phyloP scores from a whole-genome alignment of 2,113 vertebrate species.

The Taurulus bubalis region DNA sequence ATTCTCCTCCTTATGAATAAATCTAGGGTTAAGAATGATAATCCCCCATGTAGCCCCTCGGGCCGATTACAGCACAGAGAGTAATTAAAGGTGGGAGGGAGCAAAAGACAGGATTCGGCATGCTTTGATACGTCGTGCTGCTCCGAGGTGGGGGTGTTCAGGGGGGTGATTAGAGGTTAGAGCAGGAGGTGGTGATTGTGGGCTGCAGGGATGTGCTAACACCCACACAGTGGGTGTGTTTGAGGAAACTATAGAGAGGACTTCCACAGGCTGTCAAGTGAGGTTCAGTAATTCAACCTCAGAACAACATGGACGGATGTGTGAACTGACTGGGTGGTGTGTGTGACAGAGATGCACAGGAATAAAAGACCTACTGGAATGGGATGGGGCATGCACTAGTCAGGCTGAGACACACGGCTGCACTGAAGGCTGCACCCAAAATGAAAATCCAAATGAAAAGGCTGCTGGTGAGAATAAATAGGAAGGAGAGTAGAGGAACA shows the following conservation, averaged over 20 bases:
- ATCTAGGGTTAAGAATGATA: neutral
- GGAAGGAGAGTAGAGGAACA: neutral
- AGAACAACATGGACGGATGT: neutral
- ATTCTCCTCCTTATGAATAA: neutral
- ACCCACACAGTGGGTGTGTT: conserved; percentile 1
- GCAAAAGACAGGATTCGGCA: conserved; percentile 1
- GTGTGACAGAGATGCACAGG: neutral
- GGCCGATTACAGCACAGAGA: conserved; percentile 4
- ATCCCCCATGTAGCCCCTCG: neutral
- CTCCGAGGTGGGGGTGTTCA: conserved; percentile 6
- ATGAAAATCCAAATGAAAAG: conserved; percentile 10
- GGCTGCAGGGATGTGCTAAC: conserved; percentile 14
- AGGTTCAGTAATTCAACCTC: neutral
- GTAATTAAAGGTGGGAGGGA: conserved; percentile 14
- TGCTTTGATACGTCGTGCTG: neutral
- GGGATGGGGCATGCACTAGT: conserved; percentile 15
- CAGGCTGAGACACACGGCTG: neutral
- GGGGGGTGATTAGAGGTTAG: conserved; percentile 17
- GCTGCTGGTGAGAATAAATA: conserved; percentile 23
- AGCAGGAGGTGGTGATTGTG: conserved; percentile 2
- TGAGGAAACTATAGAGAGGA: neutral
- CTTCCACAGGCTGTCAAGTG: neutral
- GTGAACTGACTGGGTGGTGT: neutral
- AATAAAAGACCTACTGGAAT: neutral
- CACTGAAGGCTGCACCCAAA: neutral